Conservation (phyloP, 2,113 vertebrate species). For the Salvelinus sp. region DNA sequence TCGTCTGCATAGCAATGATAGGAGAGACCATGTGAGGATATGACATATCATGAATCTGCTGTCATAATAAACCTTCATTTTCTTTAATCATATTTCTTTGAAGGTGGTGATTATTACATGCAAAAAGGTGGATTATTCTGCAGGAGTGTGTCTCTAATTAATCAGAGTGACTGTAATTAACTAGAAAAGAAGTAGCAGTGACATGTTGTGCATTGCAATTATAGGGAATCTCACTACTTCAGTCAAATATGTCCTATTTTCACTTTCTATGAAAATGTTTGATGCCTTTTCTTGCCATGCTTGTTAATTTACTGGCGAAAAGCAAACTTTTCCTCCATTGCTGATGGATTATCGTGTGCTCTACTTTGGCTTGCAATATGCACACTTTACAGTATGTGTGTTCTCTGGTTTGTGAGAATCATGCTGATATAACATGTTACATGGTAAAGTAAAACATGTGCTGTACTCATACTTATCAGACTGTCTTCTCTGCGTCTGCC, state of each 20-base stretch:
- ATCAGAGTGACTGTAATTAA: background rate
- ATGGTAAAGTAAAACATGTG: too few species aligned
- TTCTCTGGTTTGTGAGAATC: background rate
- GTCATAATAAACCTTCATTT: conserved; percentile 25
- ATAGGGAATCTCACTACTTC: background rate
- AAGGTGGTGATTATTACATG: conserved; percentile 34
- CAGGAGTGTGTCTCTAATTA: background rate
- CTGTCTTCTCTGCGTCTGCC: background rate
- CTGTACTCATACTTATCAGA: too few species aligned
- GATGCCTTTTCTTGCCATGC: background rate
- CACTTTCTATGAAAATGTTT: background rate
- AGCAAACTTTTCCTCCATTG: background rate
- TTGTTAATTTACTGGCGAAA: background rate
- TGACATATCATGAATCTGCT: background rate
- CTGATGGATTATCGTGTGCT: background rate
- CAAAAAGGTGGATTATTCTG: conserved; percentile 50
- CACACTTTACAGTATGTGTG: background rate
- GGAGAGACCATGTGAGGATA: too few species aligned
- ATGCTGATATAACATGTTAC: too few species aligned
- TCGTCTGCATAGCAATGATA: too few species aligned
- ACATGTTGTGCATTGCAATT: background rate
- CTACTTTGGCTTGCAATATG: too few species aligned
- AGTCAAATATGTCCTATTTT: background rate
- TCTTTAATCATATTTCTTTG: conserved; percentile 18
- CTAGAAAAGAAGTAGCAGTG: background rate